Evolutionary conservation across 2,797 vertebrate genomes (phyloP), one percentile per base, ranked within the genome.

Genomic region (Danio choprae): DNA sequence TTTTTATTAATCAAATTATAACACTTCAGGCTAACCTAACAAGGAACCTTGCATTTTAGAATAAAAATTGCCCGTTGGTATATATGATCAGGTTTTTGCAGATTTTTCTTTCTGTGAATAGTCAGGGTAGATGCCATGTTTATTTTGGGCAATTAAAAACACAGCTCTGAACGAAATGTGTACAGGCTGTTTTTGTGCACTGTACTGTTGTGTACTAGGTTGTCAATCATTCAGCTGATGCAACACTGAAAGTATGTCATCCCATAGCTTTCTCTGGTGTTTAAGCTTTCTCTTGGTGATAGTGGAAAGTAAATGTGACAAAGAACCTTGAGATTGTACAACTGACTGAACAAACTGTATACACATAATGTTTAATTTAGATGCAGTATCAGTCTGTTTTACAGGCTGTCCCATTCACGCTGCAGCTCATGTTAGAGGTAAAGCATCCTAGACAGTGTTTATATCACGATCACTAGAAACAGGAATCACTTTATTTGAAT

Each of bases 371-470:
- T 13, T 67, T 68, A 36, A 68, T 50, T 29, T 50, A 29, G 64
- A 68, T 22, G 2, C 0, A 48, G 8, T 58, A 44, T 46, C 15
- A 59, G 16, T 74, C 43, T 46, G 9, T 43, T 16, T 36, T 36
- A 60, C 22, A 18, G 48, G 16, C 56, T 60, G 44, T 29, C 18
- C 38, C 29, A 51, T 18, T 36, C 20, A 4, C 6, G 63, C 53
- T 43, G 13, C 18, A 13, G 46, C 60, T 75, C 72, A 60, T 55
- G 13, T 76, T 55, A 69, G 56, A 84, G 51, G 83, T 82, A 65
- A 36, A 69, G n/a, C 68, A 55, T 56, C 9, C 58, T 18, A 59
- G 65, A 71, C 69, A 46, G 43, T 65, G 76, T 65, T 78, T 53
- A 53, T 40, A 41, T 62, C 59, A 70, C 22, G 51, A 65, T 58